A percentile compares a stretch with the other conserved stretches of the same genome.
Conservation (phyloP, 2,113 vertebrate genomes). For the Cynoglossus semilaevis region DNA sequence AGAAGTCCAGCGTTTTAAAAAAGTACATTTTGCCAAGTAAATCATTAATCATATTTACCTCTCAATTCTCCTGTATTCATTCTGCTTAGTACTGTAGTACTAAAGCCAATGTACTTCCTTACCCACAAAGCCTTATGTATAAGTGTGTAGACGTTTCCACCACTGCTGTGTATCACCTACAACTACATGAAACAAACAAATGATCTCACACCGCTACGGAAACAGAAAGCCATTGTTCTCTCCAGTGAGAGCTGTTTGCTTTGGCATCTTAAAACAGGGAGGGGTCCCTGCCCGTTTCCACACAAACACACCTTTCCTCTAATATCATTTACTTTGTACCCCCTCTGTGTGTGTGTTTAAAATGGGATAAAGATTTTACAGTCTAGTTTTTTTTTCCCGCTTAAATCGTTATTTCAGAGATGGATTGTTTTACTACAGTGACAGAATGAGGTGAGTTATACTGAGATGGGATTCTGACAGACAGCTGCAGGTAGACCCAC, state of each 20-base stretch:
- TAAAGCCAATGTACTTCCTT: no score
- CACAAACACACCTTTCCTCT: constrained; percentile 7
- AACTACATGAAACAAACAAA: neutral
- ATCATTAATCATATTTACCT: no score
- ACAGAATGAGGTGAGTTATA: constrained; percentile 59
- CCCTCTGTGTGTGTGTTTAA: constrained; percentile 1
- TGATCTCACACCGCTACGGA: neutral
- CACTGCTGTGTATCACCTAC: no score
- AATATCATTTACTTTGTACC: neutral
- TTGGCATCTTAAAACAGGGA: constrained; percentile 18
- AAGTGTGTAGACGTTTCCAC: no score
- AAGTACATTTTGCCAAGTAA: no score
- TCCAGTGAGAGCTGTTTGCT: constrained; percentile 31
- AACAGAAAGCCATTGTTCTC: neutral
- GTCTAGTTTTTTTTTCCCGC: neutral
- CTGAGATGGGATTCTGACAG: constrained; percentile 25
- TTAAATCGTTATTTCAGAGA: constrained; percentile 25
- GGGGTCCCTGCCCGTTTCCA: constrained; percentile 14
- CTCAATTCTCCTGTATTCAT: no score
- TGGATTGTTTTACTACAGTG: constrained; percentile 26
- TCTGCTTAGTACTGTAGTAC: no score
- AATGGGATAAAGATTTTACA: constrained; percentile 16
- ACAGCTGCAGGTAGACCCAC: constrained; percentile 8
- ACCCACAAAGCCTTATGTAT: no score
- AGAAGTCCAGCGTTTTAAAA: no score